phyloP scores from a whole-genome alignment of 35 echinoderm and acorn worm genomes.

The Diadema setosum region DNA sequence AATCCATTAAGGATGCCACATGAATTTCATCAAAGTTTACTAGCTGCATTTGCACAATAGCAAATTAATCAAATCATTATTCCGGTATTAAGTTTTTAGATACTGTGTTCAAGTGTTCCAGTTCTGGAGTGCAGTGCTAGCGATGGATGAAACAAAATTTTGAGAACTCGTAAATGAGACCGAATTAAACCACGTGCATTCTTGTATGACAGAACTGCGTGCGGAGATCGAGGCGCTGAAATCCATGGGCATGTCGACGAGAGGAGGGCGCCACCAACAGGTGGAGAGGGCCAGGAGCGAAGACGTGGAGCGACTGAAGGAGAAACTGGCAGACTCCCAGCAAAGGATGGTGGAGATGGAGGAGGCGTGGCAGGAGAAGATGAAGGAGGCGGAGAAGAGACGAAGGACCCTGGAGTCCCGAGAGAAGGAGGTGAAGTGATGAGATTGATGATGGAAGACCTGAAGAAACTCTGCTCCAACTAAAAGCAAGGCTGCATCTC shows the following conservation, averaged over 20 bases:
- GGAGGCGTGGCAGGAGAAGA: slow-evolving; percentile 37
- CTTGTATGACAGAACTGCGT: slow-evolving; percentile 32
- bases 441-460: too few species aligned
- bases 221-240: slow-evolving; percentile 60
- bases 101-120: too few species aligned
- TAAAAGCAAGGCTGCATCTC: too few species aligned
- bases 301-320: slow-evolving; percentile 17
- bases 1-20: too few species aligned
- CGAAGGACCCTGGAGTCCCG: slow-evolving; percentile 1
- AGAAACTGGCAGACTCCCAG: slow-evolving; percentile 46
- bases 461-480: too few species aligned
- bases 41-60: background rate
- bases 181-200: background rate
- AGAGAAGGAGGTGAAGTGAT: slow-evolving; percentile 33
- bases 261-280: background rate
- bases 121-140: background rate
- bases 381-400: slow-evolving; percentile 32
- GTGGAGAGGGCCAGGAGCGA: slow-evolving; percentile 18
- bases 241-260: background rate
- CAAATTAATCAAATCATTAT: too few species aligned
- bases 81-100: too few species aligned
- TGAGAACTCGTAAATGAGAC: background rate
- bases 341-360: slow-evolving; percentile 36
- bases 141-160: background rate
- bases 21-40: background rate